Percentiles rank a stretch among this genome's conserved stretches.
Evolutionary conservation across 1,140 invertebrate genomes (phyloP).

Genomic region (Battus philenor): DNA sequence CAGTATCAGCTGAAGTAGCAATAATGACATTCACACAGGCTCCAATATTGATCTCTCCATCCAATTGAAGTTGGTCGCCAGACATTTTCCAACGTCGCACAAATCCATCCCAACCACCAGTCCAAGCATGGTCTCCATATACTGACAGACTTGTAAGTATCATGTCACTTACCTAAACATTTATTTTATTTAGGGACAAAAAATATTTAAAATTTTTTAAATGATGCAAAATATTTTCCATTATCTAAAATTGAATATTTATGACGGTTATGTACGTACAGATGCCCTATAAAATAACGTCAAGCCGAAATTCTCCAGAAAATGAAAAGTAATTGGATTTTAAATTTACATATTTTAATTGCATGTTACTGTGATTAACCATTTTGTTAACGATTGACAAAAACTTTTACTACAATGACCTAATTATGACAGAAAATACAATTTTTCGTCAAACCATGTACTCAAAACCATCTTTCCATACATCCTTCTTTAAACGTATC

Average conservation of each 20-base stretch:
- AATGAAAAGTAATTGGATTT: no score
- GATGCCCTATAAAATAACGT: no score
- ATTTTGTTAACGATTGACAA: no score
- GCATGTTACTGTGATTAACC: no score
- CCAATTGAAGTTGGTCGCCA: constrained; percentile 37
- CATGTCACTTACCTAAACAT: constrained; percentile 61
- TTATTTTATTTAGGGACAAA: neutral
- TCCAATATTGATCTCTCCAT: constrained; percentile 48
- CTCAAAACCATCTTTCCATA: no score
- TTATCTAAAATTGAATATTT: neutral
- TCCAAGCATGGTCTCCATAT: constrained; percentile 46
- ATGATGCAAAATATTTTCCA: neutral
- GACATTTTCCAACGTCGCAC: constrained; percentile 50
- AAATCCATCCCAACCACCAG: constrained; percentile 59
- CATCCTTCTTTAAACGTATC: no score
- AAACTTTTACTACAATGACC: no score
- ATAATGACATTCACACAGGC: constrained; percentile 51
- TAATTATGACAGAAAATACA: no score
- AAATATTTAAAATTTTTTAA: constrained; percentile 8
- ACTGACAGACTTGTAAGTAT: constrained; percentile 55
- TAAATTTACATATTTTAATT: no score
- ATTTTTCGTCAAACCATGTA: no score
- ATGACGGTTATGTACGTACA: neutral
- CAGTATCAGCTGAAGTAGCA: constrained; percentile 25
- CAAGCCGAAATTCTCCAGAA: no score